These are phyloP conservation scores for Bilobella aurantiaca DNA, from an alignment of 1,140 invertebrate species.

Conservation along the genomic window DNA sequence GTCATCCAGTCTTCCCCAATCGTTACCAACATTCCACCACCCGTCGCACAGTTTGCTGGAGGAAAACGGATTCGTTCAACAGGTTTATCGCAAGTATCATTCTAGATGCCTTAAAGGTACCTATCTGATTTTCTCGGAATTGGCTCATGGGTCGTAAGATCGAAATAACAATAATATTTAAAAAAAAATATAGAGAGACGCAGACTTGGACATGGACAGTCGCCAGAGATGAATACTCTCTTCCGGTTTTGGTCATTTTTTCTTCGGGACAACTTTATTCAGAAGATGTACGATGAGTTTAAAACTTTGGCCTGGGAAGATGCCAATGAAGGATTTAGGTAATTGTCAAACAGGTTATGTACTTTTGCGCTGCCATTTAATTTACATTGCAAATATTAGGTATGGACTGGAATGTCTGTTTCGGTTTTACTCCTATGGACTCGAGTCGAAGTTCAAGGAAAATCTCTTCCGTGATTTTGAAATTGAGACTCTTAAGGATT, in stretches of 20 bases:
- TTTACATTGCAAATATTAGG: slow-evolving; percentile 42
- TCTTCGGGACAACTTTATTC: slow-evolving; percentile 93
- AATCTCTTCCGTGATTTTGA: slow-evolving; percentile 94
- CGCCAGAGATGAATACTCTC: slow-evolving; percentile 93
- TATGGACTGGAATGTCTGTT: slow-evolving; percentile 90
- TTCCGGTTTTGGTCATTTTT: slow-evolving; percentile 99
- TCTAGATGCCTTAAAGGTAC: slow-evolving; percentile 82
- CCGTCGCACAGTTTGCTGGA: slow-evolving; percentile 90
- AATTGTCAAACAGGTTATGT: slow-evolving; percentile 36
- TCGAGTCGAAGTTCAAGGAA: slow-evolving; percentile 87
- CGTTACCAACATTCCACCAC: slow-evolving; percentile 85
- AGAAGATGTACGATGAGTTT: slow-evolving; percentile 97
- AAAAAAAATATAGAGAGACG: slow-evolving; percentile 58
- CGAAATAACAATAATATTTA: slow-evolving; percentile 14
- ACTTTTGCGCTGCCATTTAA: not conserved
- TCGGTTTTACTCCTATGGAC: slow-evolving; percentile 95
- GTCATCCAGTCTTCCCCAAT: slow-evolving; percentile 49
- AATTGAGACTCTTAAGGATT: slow-evolving; percentile 81
- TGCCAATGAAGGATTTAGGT: slow-evolving; percentile 78
- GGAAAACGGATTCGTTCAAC: slow-evolving; percentile 95
- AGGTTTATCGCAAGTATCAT: slow-evolving; percentile 84
- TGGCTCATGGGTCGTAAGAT: no score
- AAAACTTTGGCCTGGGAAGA: slow-evolving; percentile 81
- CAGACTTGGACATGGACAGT: slow-evolving; percentile 79
- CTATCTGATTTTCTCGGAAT: no score